These are phyloP conservation scores for Asarcornis scutulata DNA, from an alignment of 2,113 vertebrate species.

Conservation along the genomic window DNA sequence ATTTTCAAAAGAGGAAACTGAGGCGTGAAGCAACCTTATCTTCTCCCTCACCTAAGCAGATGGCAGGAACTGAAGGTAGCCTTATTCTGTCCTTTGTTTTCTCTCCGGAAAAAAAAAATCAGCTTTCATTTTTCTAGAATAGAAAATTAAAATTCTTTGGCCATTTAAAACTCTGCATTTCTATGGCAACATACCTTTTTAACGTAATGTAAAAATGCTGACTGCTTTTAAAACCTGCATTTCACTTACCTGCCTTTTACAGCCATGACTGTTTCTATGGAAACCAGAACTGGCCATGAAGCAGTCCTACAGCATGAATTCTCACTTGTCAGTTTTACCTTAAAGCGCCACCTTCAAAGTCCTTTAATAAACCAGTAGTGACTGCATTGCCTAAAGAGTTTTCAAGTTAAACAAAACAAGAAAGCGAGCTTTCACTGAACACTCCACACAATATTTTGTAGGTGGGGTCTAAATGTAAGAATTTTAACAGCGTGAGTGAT, in stretches of 20 bases:
- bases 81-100: neutral
- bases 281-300: slow-evolving; percentile 41
- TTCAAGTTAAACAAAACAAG: slow-evolving; percentile 46
- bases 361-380: slow-evolving; percentile 28
- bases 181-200: neutral
- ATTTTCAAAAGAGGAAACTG: neutral
- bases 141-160: neutral
- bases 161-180: slow-evolving; percentile 1
- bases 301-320: slow-evolving; percentile 28
- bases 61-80: neutral
- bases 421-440: neutral
- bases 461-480: slow-evolving; percentile 40
- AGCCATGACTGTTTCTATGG: slow-evolving; percentile 54
- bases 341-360: slow-evolving; percentile 9
- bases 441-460: slow-evolving; percentile 36
- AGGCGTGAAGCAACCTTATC: neutral
- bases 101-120: neutral
- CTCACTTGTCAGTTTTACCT: slow-evolving; percentile 20
- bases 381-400: slow-evolving; percentile 3
- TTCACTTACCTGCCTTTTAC: slow-evolving; percentile 42
- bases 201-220: neutral
- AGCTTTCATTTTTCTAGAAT: neutral
- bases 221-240: slow-evolving; percentile 37
- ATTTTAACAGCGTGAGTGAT: slow-evolving; percentile 58
- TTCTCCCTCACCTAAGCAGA: neutral